phyloP scores from a whole-genome alignment of 2,888 invertebrate genomes.

The Sthenelais limicola region DNA sequence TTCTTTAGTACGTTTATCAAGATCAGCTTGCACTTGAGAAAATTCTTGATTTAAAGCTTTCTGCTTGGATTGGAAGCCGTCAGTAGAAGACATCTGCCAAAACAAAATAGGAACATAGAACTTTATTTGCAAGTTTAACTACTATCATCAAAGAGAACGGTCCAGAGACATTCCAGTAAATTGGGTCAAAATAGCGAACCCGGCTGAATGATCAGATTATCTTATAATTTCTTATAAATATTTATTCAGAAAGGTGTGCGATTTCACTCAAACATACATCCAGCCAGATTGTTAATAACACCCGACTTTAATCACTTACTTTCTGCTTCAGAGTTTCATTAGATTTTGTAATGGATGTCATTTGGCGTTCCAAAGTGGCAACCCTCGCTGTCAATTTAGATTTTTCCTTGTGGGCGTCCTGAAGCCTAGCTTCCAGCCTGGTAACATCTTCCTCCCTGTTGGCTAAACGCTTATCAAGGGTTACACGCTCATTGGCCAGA shows the following conservation, averaged over 20 bases:
- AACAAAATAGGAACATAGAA: too few species aligned
- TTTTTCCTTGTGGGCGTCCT: constrained; percentile 52
- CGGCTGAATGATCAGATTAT: too few species aligned
- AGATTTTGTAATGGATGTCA: constrained; percentile 51
- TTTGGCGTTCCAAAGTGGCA: constrained; percentile 52
- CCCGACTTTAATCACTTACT: constrained; percentile 47
- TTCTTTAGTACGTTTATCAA: constrained; percentile 15
- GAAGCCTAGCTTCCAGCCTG: constrained; percentile 44
- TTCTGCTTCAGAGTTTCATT: constrained; percentile 55
- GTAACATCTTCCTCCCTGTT: constrained; percentile 34
- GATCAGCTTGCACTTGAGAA: constrained; percentile 9
- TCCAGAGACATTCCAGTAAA: too few species aligned
- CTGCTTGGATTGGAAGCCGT: neutral
- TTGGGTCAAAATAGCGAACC: too few species aligned
- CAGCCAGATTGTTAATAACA: too few species aligned
- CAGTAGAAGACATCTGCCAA: constrained; percentile 9
- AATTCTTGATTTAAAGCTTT: constrained; percentile 28
- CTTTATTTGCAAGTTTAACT: too few species aligned
- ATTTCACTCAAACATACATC: too few species aligned
- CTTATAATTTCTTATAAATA: too few species aligned
- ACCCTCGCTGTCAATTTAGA: constrained; percentile 52
- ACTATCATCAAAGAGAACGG: too few species aligned
- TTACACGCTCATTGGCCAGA: constrained; percentile 24
- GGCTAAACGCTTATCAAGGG: constrained; percentile 22
- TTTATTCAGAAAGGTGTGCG: too few species aligned